Percentiles rank a stretch among this genome's conserved stretches.
These are phyloP conservation scores for Drosophila triauraria DNA, from an alignment of 1,140 invertebrate species.

Conservation along the genomic window DNA sequence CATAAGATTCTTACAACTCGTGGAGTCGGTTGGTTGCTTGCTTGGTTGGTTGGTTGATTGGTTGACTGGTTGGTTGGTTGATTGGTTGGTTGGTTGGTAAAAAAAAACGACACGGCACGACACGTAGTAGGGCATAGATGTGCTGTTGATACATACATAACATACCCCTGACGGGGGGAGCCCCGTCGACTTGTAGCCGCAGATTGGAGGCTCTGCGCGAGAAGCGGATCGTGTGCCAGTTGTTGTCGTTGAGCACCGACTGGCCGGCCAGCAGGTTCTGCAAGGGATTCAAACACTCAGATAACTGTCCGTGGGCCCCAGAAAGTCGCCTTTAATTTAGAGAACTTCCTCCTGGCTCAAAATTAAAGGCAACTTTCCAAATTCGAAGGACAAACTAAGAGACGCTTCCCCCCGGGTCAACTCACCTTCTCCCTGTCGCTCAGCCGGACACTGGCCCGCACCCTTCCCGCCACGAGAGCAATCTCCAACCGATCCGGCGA, in stretches of 20 bases:
- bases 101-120: slow-evolving; percentile 85
- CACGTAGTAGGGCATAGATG: slow-evolving; percentile 86
- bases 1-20: slow-evolving; percentile 12
- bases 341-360: no score
- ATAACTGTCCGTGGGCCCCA: not conserved
- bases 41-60: slow-evolving; percentile 34
- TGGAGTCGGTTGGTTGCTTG: slow-evolving; percentile 30
- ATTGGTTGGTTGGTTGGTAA: slow-evolving; percentile 43
- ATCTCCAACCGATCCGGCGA: slow-evolving; percentile 93
- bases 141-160: slow-evolving; percentile 89
- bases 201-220: slow-evolving; percentile 93
- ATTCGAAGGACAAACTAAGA: not conserved
- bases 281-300: slow-evolving; percentile 25
- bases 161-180: slow-evolving; percentile 93
- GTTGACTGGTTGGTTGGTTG: slow-evolving; percentile 22
- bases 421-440: slow-evolving; percentile 94
- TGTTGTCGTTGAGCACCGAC: slow-evolving; percentile 94
- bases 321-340: slow-evolving; percentile 7
- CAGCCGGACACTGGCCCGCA: slow-evolving; percentile 92
- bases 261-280: slow-evolving; percentile 93
- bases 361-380: slow-evolving; percentile 15
- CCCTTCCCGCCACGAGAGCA: slow-evolving; percentile 91
- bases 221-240: slow-evolving; percentile 96
- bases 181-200: slow-evolving; percentile 94
- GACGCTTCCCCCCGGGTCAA: not conserved